A percentile compares a stretch with the other conserved stretches of the same genome.
Conservation (phyloP, 2,888 invertebrate genomes). For the Strigamia maritima region DNA sequence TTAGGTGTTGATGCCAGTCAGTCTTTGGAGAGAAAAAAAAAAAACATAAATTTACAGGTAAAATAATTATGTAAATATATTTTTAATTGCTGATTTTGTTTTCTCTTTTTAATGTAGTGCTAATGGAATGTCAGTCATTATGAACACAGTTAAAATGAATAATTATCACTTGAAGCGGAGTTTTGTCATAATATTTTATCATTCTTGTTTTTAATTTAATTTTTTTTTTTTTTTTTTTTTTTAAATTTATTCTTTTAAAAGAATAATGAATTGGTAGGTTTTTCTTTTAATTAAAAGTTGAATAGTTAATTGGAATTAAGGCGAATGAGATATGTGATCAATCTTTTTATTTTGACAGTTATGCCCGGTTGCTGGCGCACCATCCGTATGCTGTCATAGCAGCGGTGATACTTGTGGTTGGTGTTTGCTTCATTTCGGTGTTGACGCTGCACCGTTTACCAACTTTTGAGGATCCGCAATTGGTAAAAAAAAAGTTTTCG, state of each 20-base stretch:
- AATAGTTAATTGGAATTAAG: neutral
- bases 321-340: neutral
- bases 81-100: too few species aligned
- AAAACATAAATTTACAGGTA: too few species aligned
- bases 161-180: too few species aligned
- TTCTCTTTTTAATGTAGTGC: too few species aligned
- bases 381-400: constrained; percentile 66
- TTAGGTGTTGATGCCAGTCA: too few species aligned
- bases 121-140: too few species aligned
- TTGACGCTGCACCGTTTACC: constrained; percentile 65
- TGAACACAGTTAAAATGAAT: too few species aligned
- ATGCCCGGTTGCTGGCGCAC: constrained; percentile 65
- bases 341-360: constrained; percentile 56
- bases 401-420: constrained; percentile 62
- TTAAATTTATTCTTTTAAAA: too few species aligned
- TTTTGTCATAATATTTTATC: too few species aligned
- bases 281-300: constrained; percentile 16
- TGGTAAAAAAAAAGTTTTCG: constrained; percentile 62
- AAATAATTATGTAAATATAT: too few species aligned
- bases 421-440: constrained; percentile 65
- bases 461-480: constrained; percentile 79
- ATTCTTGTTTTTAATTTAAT: neutral
- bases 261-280: constrained; percentile 13
- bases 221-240: too few species aligned
- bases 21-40: too few species aligned